Evolutionary conservation across 30 jellyfish, hydroid and myxozoan genomes (phyloP).

Genomic region (Nemopilema nomurai): DNA sequence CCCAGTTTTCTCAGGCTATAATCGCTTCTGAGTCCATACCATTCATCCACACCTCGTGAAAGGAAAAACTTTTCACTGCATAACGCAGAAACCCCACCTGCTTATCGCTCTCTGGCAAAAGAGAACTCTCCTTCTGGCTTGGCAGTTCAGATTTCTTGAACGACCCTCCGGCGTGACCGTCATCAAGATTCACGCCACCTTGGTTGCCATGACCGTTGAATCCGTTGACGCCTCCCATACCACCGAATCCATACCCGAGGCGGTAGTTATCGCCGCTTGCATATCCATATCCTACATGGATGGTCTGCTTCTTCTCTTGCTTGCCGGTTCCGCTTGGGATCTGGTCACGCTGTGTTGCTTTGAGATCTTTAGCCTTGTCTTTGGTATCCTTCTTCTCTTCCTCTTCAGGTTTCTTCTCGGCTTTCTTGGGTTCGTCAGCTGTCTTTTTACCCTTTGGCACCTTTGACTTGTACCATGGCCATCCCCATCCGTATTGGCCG

Average conservation of each 20-base stretch:
- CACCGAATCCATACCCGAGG: constrained; percentile 96
- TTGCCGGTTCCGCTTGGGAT: constrained; percentile 71
- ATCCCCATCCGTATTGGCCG: constrained; percentile 99
- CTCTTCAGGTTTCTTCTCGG: constrained; percentile 47
- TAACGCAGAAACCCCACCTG: constrained; percentile 8
- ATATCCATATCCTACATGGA: constrained; percentile 99
- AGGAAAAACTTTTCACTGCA: too few relatives aligned
- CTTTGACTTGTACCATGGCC: constrained; percentile 98
- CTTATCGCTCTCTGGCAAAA: constrained; percentile 32
- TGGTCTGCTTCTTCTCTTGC: constrained; percentile 90
- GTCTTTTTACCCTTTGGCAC: constrained; percentile 81
- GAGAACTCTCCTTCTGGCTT: constrained; percentile 46
- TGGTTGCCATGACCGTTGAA: constrained; percentile 65
- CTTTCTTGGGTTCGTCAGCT: constrained; percentile 13
- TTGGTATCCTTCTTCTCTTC: constrained; percentile 17
- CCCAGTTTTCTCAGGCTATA: too few relatives aligned
- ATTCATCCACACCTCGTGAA: too few relatives aligned
- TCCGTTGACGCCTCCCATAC: constrained; percentile 99
- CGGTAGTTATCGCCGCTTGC: constrained; percentile 99
- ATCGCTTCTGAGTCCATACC: too few relatives aligned
- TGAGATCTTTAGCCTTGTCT: constrained; percentile 49
- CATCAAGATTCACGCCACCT: constrained; percentile 28
- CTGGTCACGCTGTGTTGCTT: constrained; percentile 65
- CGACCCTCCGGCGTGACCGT: constrained; percentile 33
- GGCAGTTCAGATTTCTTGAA: constrained; percentile 57